Evolutionary conservation across 92 coral and sea anemone genomes (phyloP), one percentile per base, ranked within the genome.

Genomic region (Meandrina meandrites): DNA sequence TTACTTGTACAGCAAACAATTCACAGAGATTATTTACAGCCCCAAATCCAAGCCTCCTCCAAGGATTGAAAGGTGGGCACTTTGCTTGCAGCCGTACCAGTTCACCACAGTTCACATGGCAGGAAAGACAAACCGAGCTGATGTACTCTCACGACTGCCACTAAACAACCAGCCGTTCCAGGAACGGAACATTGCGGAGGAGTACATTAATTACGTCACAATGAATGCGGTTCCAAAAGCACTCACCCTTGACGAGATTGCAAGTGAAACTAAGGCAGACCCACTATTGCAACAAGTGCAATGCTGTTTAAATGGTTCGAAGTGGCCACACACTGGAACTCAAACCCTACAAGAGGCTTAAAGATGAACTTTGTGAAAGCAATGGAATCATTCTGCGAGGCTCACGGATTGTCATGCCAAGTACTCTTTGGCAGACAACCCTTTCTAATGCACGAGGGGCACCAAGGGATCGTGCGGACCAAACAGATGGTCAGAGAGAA

Each of bases 111-210:
- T 75, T 1, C 88, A 89, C 79, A 77, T 68, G 69, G 72, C 90
- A 10, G 87, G 87, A 37, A 70, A 37, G 67, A 79, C 80, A 42
- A 83, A 82, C 76, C 91, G 88, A 56, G 84, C 84, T 32, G 86
- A 84, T 70, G 81, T 89, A 9, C 53, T 89, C 19, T 84, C 89
- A 16, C 45, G 81, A 16, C 47, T 84, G 79, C 89, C 86, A 10
- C 74, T 84, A 16, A 78, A 60, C 5, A 69, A 85, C 81, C 85
- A 89, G 74, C 89, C 81, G 36, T 68, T 69, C 70, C 77, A 76
- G 13, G 85, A 84, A 56, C 50, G 85, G 78, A 78, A 68, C 75
- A 89, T 78, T 78, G 91, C 91, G 10, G 91, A 88, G 68, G 91
- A 88, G 50, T 89, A 84, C 89, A 89, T 89, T 67, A 78, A 76